Conservation (phyloP, 1,140 invertebrate genomes). For the Drosophila gunungcola region DNA sequence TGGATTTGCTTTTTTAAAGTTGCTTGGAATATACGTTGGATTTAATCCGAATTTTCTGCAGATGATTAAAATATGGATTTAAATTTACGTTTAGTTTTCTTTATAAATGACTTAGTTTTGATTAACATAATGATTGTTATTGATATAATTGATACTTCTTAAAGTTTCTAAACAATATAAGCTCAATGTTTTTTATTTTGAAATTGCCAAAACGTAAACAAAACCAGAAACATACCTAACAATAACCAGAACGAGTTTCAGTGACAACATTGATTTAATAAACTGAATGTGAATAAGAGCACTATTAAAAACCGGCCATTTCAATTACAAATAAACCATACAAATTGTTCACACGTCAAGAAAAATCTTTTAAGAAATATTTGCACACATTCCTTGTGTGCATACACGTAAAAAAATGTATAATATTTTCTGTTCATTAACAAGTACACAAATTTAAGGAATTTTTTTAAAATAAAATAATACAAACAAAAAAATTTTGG, state of each 20-base stretch:
- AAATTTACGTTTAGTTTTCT: no score
- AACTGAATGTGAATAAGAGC: neutral
- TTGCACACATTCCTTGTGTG: neutral
- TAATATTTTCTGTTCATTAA: neutral
- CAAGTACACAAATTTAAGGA: no score
- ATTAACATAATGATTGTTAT: no score
- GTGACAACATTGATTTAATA: conserved; percentile 1
- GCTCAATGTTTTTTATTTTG: neutral
- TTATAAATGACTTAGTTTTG: no score
- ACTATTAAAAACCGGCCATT: neutral
- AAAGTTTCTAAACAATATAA: no score
- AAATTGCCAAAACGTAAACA: neutral
- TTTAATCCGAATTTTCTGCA: no score
- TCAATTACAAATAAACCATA: neutral
- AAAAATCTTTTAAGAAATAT: neutral
- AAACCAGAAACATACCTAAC: neutral
- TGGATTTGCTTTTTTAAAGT: no score
- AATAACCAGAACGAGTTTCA: neutral
- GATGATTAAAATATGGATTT: no score
- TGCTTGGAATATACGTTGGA: no score
- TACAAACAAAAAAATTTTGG: no score
- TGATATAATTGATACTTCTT: no score
- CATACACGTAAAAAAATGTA: neutral
- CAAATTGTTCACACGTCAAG: conserved; percentile 5
- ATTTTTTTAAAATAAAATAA: no score